Percentiles rank a stretch among this genome's conserved stretches.
phyloP scores from a whole-genome alignment of 30 jellyfish, hydroid and myxozoan species.

The Aurelia aurita complex sp. Pacific region DNA sequence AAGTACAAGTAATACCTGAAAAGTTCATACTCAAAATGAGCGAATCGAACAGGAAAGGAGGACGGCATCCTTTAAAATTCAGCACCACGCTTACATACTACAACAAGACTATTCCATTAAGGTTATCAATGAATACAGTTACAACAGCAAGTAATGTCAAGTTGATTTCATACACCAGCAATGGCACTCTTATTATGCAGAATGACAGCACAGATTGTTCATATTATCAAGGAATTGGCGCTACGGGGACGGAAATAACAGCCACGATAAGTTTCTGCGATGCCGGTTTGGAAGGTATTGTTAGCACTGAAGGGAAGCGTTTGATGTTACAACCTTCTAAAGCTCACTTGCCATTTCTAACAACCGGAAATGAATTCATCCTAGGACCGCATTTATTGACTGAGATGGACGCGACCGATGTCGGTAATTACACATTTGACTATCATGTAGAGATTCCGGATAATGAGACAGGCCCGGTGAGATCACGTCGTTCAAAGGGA shows the following conservation, averaged over 20 bases:
- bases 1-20: neutral
- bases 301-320: slow-evolving; percentile 3
- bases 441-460: too few relatives aligned
- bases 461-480: too few relatives aligned
- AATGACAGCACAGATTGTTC: slow-evolving; percentile 38
- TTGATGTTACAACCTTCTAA: slow-evolving; percentile 26
- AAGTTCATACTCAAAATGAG: neutral
- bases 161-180: slow-evolving; percentile 27
- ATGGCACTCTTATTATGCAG: slow-evolving; percentile 28
- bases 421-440: neutral
- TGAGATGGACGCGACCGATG: neutral
- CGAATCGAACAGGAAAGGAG: neutral
- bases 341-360: neutral
- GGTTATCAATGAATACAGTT: slow-evolving; percentile 26
- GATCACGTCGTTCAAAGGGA: neutral
- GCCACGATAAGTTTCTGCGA: slow-evolving; percentile 50
- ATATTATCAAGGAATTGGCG: slow-evolving; percentile 50
- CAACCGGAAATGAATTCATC: neutral
- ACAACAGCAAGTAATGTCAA: slow-evolving; percentile 19
- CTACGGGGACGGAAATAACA: neutral
- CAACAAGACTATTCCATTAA: slow-evolving; percentile 2
- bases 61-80: neutral
- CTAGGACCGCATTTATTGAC: slow-evolving; percentile 51
- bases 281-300: slow-evolving; percentile 46
- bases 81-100: slow-evolving; percentile 7